Base-by-base conservation (phyloP, 2,113 vertebrate genomes). In the Urocitellus parryii region DNA sequence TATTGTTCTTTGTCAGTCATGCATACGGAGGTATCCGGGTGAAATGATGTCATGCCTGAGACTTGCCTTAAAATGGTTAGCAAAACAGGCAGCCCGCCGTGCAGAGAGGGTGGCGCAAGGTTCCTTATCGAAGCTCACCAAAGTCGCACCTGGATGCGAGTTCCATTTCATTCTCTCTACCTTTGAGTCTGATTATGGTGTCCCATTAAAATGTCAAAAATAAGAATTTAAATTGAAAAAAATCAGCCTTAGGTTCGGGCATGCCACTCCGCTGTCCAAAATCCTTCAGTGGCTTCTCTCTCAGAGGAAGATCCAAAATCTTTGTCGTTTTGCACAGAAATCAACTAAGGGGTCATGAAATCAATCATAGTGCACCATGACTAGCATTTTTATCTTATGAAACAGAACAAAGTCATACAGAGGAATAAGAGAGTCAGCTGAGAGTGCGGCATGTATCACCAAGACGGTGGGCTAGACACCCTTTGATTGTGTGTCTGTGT, bases 271-370 rank as follows among this genome's bases (percentile, higher is more conserved):
- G 81, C 27, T 65, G 53, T 70, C 58, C 67, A 32, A 78, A 87
- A 51, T 68, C 48, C 27, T 29, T 17, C 58, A 17, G 80, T 65
- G 61, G n/a, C 56, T 42, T 90, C 56, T 96, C 39, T 76, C 37
- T 89, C 17, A 18, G 37, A 68, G 51, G 29, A 61, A 51, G 68
- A 87, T 25, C 7, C 22, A 5, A 42, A 67, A 48, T 86, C 77
- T 73, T 58, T 63, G 56, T 32, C 48, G 48, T 16, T 45, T 45
- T 94, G 76, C 70, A 37, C 14, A 37, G 91, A 74, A 94, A 90
- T 94, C 95, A 92, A 84, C 92, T 90, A 96, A 68, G 2, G 11
- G 85, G 85, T 92, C 88, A 63, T 24, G 70, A 78, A 91, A 91
- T 85, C 83, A 84, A 67, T 77, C 78, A 45, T 61, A 5, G 76